Percentiles rank a stretch among this genome's conserved stretches.
These are phyloP conservation scores for Ophonus ardosiacus DNA, from an alignment of 2,888 invertebrate genomes.

Conservation along the genomic window DNA sequence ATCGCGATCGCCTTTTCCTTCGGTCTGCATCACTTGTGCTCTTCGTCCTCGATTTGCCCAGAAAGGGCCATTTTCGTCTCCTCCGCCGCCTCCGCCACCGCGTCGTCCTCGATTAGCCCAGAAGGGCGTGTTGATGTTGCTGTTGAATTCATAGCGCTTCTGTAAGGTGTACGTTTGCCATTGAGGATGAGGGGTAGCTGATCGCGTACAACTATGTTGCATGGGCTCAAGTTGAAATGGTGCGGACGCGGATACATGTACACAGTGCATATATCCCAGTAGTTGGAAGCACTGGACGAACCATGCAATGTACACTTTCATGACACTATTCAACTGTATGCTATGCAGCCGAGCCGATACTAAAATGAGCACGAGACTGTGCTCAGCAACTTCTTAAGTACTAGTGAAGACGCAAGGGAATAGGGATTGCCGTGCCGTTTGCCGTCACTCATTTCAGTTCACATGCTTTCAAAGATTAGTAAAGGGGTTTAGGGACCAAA, in stretches of 20 bases:
- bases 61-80: conserved; percentile 74
- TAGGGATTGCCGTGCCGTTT: conserved; percentile 33
- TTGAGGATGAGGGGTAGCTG: not conserved
- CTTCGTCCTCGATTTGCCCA: conserved; percentile 77
- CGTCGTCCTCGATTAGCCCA: conserved; percentile 67
- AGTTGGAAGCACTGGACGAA: conserved; percentile 44
- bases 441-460: not conserved
- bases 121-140: conserved; percentile 64
- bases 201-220: not conserved
- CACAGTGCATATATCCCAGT: conserved; percentile 21
- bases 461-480: conserved; percentile 71
- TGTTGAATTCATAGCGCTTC: conserved; percentile 68
- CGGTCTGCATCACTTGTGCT: conserved; percentile 66
- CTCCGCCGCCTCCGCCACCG: conserved; percentile 64
- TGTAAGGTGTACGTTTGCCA: conserved; percentile 22
- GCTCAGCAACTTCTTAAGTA: conserved; percentile 55
- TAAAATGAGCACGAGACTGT: conserved; percentile 46
- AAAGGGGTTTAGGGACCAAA: conserved; percentile 72
- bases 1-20: conserved; percentile 65
- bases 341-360: not conserved
- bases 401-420: not conserved
- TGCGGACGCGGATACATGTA: not conserved
- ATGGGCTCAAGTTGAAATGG: not conserved
- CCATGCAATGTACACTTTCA: conserved; percentile 49
- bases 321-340: conserved; percentile 13